Base-by-base conservation (phyloP, 2,113 vertebrate genomes). In the Neogobius melanostomus region DNA sequence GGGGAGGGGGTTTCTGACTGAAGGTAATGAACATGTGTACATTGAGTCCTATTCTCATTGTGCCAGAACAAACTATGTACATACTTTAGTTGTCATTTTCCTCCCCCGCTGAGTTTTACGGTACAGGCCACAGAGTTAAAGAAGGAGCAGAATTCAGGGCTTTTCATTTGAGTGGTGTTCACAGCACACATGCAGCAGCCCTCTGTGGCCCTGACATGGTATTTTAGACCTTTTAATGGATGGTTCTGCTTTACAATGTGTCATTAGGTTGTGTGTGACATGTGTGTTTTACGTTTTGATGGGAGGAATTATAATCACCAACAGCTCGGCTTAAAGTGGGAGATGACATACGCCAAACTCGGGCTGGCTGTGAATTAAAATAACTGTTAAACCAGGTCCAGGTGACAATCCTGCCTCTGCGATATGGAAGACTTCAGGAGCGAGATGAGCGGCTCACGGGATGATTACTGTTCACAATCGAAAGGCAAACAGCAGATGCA, bases 211-310 rank as follows among this genome's bases (percentile, higher is more conserved):
- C 78, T 68, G 71, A 52, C 74, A 67, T 84, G 80, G 80, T 88
- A 87, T 84, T 88, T 87, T 88, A 84, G 72, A 75, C 77, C 74
- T 8, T 36, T 81, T 92, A 91, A 89, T 89, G 66, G 76, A 82
- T 67, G 71, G 81, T 80, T 90, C 72, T 72, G 64, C 68, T 65
- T 78, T 74, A 62, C 64, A 72, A 79, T 79, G 83, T 82, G 75
- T 68, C 83, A 85, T 83, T 72, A 56, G 77, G 44, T 43, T 59
- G 51, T 74, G 71, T 76, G 69, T 71, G 17, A 28, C 53, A 56
- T 56, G 43, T 74, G 15, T 79, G 5, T 79, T 42, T 36, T 71
- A 54, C 60, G 10, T 68, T 62, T 61, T 67, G 59, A 68, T 75
- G 67, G 65, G 72, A 79, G 74, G 82, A 81, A 85, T 85, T 87